Conservation (phyloP, 1,140 invertebrate species). For the Euura saliciscinereae region DNA sequence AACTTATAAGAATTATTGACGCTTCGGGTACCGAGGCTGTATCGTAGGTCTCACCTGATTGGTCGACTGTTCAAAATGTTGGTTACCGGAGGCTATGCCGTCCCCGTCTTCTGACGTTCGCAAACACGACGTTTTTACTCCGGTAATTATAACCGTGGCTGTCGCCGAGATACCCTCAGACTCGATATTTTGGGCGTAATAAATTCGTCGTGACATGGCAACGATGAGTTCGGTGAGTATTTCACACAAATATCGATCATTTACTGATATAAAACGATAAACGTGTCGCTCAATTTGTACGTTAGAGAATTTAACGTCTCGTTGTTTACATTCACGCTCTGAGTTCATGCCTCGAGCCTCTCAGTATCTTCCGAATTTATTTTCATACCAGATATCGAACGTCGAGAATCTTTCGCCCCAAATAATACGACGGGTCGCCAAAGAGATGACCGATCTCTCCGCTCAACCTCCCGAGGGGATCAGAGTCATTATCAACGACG, state of each 20-base stretch:
- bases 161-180: too few relatives aligned
- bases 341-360: neutral
- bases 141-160: slow-evolving; percentile 8
- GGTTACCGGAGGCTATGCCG: slow-evolving; percentile 51
- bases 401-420: slow-evolving; percentile 94
- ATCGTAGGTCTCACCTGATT: slow-evolving; percentile 31
- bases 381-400: slow-evolving; percentile 73
- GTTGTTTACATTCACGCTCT: neutral
- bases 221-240: slow-evolving; percentile 51
- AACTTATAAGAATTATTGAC: too few relatives aligned
- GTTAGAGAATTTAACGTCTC: slow-evolving; percentile 20
- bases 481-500: slow-evolving; percentile 84
- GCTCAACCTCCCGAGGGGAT: slow-evolving; percentile 87
- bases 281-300: slow-evolving; percentile 30
- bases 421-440: slow-evolving; percentile 82
- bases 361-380: slow-evolving; percentile 1
- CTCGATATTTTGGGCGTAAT: too few relatives aligned
- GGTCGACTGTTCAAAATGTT: slow-evolving; percentile 56
- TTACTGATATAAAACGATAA: neutral
- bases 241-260: too few relatives aligned
- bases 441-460: slow-evolving; percentile 81
- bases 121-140: slow-evolving; percentile 49
- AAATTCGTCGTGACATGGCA: slow-evolving; percentile 36
- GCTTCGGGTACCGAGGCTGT: too few relatives aligned
- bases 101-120: slow-evolving; percentile 40